Base-by-base conservation (phyloP, 2,113 vertebrate genomes). In the Fulmarus glacialis region DNA sequence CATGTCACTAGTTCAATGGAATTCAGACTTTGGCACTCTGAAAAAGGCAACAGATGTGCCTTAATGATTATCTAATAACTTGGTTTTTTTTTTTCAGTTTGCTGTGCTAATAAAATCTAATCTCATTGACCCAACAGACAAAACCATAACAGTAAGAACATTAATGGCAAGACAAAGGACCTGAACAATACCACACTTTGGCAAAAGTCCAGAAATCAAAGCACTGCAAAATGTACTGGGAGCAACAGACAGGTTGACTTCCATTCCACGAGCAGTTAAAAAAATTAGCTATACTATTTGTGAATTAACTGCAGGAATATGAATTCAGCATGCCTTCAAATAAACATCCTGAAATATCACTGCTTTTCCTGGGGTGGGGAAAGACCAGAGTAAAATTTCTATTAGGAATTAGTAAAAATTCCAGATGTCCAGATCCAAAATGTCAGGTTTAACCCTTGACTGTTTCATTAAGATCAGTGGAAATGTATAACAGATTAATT, bases 1-100 rank as follows among this genome's bases (percentile, higher is more conserved):
- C 92, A 90, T 95, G 88, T 97, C 95, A 93, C 66, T 97, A 95
- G 93, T 91, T 94, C 93, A 96, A 87, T 86, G 93, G 95, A 97
- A 97, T 97, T 96, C 96, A 97, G 97, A 96, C 88, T 97, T 96
- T 96, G 97, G 90, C 95, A 96, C 90, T 62, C 71, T 83, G 90
- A 93, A 95, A 94, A 97, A 96, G 83, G 83, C 87, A 96, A 90
- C 92, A 97, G 81, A 96, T 95, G 94, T 96, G 83, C 92, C 95
- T 96, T 97, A 96, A 97, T 97, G 85, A 90, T 96, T 92, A 95
- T 94, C 91, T 95, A 96, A 96, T 97, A 95, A 94, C 81, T 95
- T n/a, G 18, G 18, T 23, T 7, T 81, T 88, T 88, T 87, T 87
- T 79, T 73, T 75, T 74, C 36, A 79, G 58, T 90, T 96, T 97